These are phyloP conservation scores for Allolobophora icterica DNA, from an alignment of 2,888 invertebrate species.

Conservation along the genomic window DNA sequence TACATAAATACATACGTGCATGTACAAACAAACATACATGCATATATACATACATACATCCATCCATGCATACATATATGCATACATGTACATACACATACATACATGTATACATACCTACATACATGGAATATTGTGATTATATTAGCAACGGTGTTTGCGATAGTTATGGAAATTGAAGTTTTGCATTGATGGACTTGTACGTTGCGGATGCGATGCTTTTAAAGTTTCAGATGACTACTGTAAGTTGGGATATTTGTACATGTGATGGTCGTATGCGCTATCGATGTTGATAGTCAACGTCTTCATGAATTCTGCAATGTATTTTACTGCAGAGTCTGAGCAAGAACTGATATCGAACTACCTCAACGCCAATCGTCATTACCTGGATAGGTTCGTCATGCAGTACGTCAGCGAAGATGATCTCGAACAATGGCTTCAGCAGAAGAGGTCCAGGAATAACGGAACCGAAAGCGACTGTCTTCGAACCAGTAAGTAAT, in stretches of 20 bases:
- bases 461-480: neutral
- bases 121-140: neutral
- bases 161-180: neutral
- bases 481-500: neutral
- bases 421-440: constrained; percentile 74
- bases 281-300: neutral
- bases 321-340: constrained; percentile 53
- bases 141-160: neutral
- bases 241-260: neutral
- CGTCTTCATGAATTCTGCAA: neutral
- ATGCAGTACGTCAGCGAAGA: constrained; percentile 73
- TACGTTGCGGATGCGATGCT: neutral
- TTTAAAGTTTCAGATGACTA: neutral
- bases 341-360: constrained; percentile 58
- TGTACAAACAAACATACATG: neutral
- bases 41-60: neutral
- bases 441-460: constrained; percentile 58
- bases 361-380: constrained; percentile 71
- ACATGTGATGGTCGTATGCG: neutral
- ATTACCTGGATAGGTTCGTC: constrained; percentile 74
- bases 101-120: too few relatives aligned
- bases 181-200: neutral
- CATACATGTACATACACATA: too few relatives aligned
- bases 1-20: too few relatives aligned
- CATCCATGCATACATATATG: neutral